A percentile compares a stretch with the other conserved stretches of the same genome.
Evolutionary conservation across 1,140 invertebrate genomes (phyloP).

Genomic region (Papilio glaucus): DNA sequence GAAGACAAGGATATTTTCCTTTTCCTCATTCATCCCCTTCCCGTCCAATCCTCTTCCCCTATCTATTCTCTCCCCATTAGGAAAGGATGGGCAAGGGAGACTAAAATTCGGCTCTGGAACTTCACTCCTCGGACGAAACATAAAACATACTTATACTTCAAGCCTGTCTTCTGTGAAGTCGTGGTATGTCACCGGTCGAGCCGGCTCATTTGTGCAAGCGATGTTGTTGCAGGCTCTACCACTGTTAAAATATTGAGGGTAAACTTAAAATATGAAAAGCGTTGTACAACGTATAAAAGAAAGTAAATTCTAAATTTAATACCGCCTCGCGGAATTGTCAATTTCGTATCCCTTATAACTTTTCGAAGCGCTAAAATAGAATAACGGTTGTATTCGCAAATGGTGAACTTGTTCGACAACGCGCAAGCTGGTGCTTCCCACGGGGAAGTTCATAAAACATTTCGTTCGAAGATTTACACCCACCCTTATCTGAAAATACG

Average conservation of each 20-base stretch:
- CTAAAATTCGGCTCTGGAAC: no score
- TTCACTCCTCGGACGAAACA: no score
- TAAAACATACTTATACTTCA: no score
- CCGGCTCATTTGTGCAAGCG: no score
- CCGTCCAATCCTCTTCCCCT: no score
- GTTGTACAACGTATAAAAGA: neutral
- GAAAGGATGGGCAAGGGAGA: no score
- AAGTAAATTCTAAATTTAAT: slow-evolving; percentile 34
- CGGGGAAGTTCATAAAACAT: slow-evolving; percentile 69
- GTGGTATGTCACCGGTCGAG: no score
- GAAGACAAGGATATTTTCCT: no score
- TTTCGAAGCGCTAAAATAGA: slow-evolving; percentile 55
- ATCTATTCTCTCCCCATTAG: no score
- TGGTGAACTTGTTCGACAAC: slow-evolving; percentile 58
- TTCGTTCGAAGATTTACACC: slow-evolving; percentile 70
- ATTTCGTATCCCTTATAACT: slow-evolving; percentile 48
- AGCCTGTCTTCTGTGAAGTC: no score
- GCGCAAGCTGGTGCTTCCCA: slow-evolving; percentile 75
- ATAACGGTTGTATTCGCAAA: slow-evolving; percentile 58
- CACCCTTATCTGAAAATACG: slow-evolving; percentile 62
- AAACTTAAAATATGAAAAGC: neutral
- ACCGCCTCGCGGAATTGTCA: slow-evolving; percentile 10
- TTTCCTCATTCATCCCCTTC: no score
- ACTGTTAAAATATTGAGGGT: neutral
- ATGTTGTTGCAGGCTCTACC: no score